phyloP scores from a whole-genome alignment of 1,140 invertebrate species.

The Pachypsylla venusta region DNA sequence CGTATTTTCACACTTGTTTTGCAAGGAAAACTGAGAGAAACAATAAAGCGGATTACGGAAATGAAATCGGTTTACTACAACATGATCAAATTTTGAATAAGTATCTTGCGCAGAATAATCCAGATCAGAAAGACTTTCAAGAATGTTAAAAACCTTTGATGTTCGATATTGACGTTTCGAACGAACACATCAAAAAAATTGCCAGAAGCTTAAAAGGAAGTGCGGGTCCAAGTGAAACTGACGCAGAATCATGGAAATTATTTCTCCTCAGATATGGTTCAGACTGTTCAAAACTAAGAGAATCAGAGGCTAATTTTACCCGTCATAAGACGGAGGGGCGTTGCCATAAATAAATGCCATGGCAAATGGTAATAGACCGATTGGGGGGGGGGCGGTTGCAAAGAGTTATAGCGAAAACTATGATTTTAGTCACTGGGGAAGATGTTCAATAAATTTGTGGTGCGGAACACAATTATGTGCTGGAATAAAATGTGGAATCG shows the following conservation, averaged over 20 bases:
- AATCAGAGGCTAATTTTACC: not conserved
- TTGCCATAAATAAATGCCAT: constrained; percentile 1
- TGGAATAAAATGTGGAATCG: not conserved
- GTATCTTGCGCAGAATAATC: not conserved
- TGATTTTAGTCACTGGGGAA: not conserved
- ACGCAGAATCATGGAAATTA: not conserved
- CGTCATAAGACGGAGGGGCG: not conserved
- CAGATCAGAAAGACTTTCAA: not conserved
- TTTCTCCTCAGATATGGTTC: not conserved
- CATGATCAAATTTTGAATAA: not conserved
- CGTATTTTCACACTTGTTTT: not conserved
- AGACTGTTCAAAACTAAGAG: not conserved
- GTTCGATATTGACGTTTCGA: not conserved
- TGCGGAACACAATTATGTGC: not conserved
- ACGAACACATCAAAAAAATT: not conserved
- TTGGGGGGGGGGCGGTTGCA: not conserved
- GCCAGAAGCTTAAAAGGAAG: not conserved
- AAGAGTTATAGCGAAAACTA: not conserved
- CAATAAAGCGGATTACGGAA: not conserved
- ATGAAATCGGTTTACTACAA: not conserved
- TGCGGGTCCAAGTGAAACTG: not conserved
- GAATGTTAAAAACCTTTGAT: not conserved
- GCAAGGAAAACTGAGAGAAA: not conserved
- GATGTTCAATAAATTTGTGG: not conserved
- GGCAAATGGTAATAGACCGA: not conserved